Conservation (phyloP, 35 echinoderm and acorn worm genomes). For the Holothuria glaberrima region DNA sequence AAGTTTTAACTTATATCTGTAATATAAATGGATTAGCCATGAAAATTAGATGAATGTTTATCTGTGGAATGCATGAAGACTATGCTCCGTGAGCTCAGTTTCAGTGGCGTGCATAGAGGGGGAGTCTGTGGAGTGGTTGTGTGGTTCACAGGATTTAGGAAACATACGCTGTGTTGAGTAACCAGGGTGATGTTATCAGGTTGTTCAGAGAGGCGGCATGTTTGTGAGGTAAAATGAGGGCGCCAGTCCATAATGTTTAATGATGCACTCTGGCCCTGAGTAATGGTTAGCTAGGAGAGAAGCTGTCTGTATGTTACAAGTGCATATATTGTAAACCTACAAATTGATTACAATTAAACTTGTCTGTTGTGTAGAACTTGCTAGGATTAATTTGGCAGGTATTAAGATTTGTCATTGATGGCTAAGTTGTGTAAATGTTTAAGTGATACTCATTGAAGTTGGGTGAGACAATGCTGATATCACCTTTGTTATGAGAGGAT, state of each 20-base stretch:
- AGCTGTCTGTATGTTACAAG: not conserved
- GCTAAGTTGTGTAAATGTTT: not conserved
- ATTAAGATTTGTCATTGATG: not conserved
- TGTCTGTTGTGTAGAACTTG: not conserved
- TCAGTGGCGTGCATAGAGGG: not conserved
- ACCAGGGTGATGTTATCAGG: not conserved
- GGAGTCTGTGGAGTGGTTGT: not conserved
- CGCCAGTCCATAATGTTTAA: no score
- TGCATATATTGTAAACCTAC: not conserved
- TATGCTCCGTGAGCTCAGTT: no score
- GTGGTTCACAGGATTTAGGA: no score
- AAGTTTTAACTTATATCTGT: no score
- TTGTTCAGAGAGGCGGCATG: not conserved
- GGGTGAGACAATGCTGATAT: no score
- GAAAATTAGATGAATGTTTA: not conserved
- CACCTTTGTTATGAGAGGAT: no score
- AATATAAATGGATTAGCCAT: no score
- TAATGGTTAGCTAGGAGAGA: not conserved
- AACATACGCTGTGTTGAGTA: not conserved
- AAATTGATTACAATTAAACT: not conserved
- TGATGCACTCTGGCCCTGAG: not conserved
- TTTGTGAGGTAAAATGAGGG: not conserved
- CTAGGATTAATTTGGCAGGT: not conserved
- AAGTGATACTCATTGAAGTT: not conserved
- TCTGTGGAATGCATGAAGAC: not conserved